Percentiles rank a stretch among this genome's conserved stretches.
These are phyloP conservation scores for Drosophila lowei DNA, from an alignment of 1,140 invertebrate species.

Conservation along the genomic window DNA sequence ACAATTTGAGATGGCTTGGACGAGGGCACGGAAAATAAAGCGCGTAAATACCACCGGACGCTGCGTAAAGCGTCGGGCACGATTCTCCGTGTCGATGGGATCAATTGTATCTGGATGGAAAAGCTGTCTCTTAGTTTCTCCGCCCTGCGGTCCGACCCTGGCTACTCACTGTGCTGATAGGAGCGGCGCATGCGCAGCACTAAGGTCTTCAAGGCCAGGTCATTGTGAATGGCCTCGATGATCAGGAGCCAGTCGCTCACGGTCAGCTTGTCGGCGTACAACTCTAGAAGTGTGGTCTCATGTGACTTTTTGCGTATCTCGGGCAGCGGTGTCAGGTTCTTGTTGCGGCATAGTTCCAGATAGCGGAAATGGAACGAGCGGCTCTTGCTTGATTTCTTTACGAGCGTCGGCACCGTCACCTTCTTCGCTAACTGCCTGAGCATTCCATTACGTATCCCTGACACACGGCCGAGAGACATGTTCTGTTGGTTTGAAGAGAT, in stretches of 20 bases:
- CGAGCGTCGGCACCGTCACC: constrained; percentile 42
- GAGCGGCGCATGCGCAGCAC: constrained; percentile 82
- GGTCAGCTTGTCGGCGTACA: constrained; percentile 86
- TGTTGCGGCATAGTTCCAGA: constrained; percentile 74
- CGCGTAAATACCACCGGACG: constrained; percentile 84
- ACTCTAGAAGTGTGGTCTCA: constrained; percentile 84
- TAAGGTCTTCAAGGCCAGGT: constrained; percentile 85
- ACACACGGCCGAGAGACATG: too few relatives aligned
- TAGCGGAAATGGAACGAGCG: constrained; percentile 80
- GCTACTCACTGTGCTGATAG: constrained; percentile 63
- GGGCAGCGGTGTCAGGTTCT: constrained; percentile 68
- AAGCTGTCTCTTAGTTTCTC: too few relatives aligned
- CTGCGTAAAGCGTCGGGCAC: constrained; percentile 83
- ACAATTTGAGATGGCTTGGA: constrained; percentile 84
- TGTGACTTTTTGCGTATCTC: constrained; percentile 81
- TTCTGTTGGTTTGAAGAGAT: background rate
- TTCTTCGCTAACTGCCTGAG: constrained; percentile 10
- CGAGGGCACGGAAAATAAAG: constrained; percentile 84
- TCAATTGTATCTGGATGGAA: too few relatives aligned
- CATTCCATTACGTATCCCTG: constrained; percentile 12
- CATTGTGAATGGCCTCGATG: constrained; percentile 85
- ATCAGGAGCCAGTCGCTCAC: constrained; percentile 87
- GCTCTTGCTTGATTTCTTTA: constrained; percentile 72
- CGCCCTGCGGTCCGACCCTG: too few relatives aligned
- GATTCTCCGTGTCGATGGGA: constrained; percentile 85